Conservation (phyloP, 2,797 vertebrate species). For the Neomorphus geoffroyi region DNA sequence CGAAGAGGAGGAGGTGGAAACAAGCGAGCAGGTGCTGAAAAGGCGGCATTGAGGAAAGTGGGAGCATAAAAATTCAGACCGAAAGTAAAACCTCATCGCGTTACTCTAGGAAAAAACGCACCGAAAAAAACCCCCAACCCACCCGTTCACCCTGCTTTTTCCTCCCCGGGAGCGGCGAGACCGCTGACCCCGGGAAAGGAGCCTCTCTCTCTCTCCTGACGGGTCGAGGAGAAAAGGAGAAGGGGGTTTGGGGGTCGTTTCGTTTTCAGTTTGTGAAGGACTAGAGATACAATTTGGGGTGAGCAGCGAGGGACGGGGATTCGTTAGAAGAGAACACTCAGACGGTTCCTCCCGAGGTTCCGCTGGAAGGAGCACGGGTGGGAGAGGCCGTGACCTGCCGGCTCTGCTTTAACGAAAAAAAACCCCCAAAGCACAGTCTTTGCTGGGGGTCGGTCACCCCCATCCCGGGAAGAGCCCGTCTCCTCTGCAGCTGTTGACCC, state of each 20-base stretch:
- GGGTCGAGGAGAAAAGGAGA: neutral
- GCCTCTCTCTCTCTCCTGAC: neutral
- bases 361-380: neutral
- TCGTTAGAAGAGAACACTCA: neutral
- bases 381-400: no score
- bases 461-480: rapidly evolving
- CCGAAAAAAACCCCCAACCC: neutral
- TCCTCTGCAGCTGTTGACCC: neutral
- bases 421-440: rapidly evolving
- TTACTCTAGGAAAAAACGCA: neutral
- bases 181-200: neutral
- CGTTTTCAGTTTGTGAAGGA: neutral
- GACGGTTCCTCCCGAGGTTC: neutral
- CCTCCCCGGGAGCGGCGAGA: neutral
- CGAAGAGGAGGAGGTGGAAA: neutral
- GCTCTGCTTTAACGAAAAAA: neutral
- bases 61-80: slow-evolving; percentile 12
- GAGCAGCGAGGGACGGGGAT: neutral
- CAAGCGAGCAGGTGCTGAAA: neutral
- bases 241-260: neutral
- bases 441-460: neutral
- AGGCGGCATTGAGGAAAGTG: neutral
- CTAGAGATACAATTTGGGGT: rapidly evolving
- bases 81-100: slow-evolving; percentile 10
- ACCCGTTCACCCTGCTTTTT: no score